A percentile compares a stretch with the other conserved stretches of the same genome.
phyloP scores from a whole-genome alignment of 2,113 vertebrate species.

The Gallinago undulata region DNA sequence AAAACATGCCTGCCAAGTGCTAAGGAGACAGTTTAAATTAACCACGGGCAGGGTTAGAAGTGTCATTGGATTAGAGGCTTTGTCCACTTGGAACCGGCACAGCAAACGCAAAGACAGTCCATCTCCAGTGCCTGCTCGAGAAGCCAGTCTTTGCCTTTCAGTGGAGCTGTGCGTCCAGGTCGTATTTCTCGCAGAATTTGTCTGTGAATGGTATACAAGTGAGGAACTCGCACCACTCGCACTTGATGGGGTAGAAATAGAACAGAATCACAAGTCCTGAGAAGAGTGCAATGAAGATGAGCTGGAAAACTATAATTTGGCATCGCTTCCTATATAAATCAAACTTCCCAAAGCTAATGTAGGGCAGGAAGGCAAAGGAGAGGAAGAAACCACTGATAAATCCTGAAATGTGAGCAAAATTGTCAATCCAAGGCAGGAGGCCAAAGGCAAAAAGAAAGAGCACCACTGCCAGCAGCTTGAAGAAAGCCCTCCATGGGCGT shows the following conservation, averaged over 20 bases:
- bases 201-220: constrained; percentile 99
- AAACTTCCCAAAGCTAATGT: constrained; percentile 96
- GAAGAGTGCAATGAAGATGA: constrained; percentile 92
- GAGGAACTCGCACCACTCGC: constrained; percentile 95
- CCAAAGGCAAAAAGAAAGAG: constrained; percentile 97
- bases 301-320: constrained; percentile 93
- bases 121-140: constrained; percentile 40
- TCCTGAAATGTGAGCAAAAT: constrained; percentile 95
- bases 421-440: constrained; percentile 98
- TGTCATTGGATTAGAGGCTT: constrained; percentile 60
- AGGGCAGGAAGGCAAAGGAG: constrained; percentile 97
- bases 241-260: constrained; percentile 94
- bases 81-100: constrained; percentile 30
- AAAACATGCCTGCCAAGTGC: constrained; percentile 51
- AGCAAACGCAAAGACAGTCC: constrained; percentile 3
- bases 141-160: constrained; percentile 68
- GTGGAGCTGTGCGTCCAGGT: constrained; percentile 96
- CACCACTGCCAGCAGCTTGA: constrained; percentile 93
- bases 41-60: constrained; percentile 62
- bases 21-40: constrained; percentile 60
- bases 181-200: constrained; percentile 99
- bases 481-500: constrained; percentile 93
- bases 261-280: constrained; percentile 94
- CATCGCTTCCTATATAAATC: constrained; percentile 97
- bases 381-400: constrained; percentile 97